Percentiles rank a stretch among this genome's conserved stretches.
Evolutionary conservation across 1,140 invertebrate species (phyloP).

Genomic region (Periplaneta americana): DNA sequence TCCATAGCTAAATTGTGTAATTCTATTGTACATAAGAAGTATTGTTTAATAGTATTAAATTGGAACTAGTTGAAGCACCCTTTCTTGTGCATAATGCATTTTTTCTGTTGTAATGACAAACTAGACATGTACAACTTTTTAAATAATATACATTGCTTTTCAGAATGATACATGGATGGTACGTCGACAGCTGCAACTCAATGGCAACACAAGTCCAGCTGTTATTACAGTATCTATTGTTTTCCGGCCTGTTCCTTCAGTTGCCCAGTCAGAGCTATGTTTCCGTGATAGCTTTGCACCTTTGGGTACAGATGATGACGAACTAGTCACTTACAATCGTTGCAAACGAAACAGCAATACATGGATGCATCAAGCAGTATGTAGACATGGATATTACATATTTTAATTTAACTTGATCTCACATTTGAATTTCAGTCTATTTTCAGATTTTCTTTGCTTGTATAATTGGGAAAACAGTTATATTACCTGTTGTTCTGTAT

Average conservation of each 20-base stretch:
- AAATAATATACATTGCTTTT: no score
- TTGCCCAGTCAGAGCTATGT: conserved; percentile 34
- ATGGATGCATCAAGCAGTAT: conserved; percentile 41
- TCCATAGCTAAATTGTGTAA: no score
- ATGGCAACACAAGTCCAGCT: conserved; percentile 33
- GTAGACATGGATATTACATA: conserved; percentile 22
- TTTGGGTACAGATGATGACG: conserved; percentile 24
- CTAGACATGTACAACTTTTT: no score
- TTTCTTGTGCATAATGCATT: no score
- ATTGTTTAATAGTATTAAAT: no score
- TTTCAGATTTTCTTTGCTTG: no score
- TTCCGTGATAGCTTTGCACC: conserved; percentile 23
- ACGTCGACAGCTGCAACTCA: conserved; percentile 32
- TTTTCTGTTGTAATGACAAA: no score
- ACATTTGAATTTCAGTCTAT: no score
- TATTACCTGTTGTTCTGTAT: no score
- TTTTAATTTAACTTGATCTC: neutral
- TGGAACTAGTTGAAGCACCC: no score
- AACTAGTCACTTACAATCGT: conserved; percentile 24
- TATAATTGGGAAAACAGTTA: no score
- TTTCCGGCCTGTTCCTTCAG: conserved; percentile 44
- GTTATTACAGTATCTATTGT: conserved; percentile 45
- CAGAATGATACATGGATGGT: conserved; percentile 22
- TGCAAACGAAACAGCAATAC: conserved; percentile 36
- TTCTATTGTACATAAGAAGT: no score